These are phyloP conservation scores for Apodemus agrarius DNA, from an alignment of 2,797 vertebrate genomes.

Conservation along the genomic window DNA sequence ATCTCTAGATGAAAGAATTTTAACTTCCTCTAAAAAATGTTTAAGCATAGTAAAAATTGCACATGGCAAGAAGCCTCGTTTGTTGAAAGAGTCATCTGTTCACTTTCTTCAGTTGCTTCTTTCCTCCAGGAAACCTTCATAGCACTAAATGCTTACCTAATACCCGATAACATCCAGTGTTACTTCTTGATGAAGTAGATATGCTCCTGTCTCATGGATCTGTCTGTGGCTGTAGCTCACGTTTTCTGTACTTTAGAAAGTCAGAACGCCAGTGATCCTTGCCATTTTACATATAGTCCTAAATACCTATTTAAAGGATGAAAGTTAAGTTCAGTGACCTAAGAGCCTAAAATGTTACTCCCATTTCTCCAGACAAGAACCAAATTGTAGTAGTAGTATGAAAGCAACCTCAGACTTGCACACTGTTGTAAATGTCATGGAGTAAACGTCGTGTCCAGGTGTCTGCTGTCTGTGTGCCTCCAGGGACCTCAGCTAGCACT, in stretches of 20 bases:
- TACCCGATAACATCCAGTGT: slow-evolving; percentile 49
- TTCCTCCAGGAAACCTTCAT: slow-evolving; percentile 72
- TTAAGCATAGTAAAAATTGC: slow-evolving; percentile 66
- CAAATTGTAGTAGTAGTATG: neutral
- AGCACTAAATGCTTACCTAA: slow-evolving; percentile 65
- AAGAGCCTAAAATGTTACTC: slow-evolving; percentile 17
- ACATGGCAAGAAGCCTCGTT: slow-evolving; percentile 61
- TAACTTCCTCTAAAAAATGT: neutral
- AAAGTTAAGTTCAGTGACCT: slow-evolving; percentile 10
- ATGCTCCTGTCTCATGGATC: neutral
- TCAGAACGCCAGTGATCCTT: neutral
- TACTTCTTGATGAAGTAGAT: slow-evolving; percentile 41
- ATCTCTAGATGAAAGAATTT: slow-evolving; percentile 67
- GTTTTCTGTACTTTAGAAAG: slow-evolving; percentile 34
- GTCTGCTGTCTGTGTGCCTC: neutral
- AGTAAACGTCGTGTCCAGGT: neutral
- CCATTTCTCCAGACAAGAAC: slow-evolving; percentile 17
- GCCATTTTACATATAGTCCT: slow-evolving; percentile 7
- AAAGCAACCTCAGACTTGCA: slow-evolving; percentile 4
- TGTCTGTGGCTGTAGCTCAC: slow-evolving; percentile 5
- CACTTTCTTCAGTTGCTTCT: slow-evolving; percentile 74
- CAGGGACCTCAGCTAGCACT: neutral
- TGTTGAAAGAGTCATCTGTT: slow-evolving; percentile 78
- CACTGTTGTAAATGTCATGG: neutral
- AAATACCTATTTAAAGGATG: slow-evolving; percentile 44